Evolutionary conservation across 2,797 vertebrate species (phyloP).

Genomic region (Pagetopsis macropterus): DNA sequence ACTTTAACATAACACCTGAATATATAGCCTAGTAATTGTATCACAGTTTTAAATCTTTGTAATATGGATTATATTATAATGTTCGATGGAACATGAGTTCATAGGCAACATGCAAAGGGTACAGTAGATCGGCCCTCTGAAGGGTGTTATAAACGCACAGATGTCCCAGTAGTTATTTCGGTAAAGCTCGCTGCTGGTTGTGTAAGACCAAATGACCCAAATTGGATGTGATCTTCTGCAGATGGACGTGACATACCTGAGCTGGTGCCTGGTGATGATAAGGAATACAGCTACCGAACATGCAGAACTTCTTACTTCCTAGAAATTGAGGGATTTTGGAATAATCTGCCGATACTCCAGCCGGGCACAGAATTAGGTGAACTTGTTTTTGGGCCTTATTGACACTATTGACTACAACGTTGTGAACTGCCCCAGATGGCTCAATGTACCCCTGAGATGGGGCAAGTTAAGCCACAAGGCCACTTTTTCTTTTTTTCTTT

Average conservation of each 20-base stretch:
- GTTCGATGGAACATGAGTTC: no score
- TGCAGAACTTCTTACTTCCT: conserved; percentile 2
- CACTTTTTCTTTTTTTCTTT: no score
- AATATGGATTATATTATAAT: no score
- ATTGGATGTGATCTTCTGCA: conserved; percentile 38
- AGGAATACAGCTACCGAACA: conserved; percentile 18
- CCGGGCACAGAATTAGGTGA: background rate
- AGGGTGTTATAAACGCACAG: conserved; percentile 23
- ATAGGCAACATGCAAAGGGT: background rate
- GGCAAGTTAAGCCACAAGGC: no score
- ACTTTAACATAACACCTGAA: no score
- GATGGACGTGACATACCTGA: conserved; percentile 37
- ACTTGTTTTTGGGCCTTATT: background rate
- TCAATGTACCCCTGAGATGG: no score
- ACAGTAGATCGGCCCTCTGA: background rate
- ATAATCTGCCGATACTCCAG: background rate
- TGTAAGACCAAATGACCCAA: conserved; percentile 40
- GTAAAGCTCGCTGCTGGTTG: conserved; percentile 20
- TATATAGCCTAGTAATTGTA: no score
- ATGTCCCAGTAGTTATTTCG: conserved; percentile 21
- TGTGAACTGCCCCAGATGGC: no score
- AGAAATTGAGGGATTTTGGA: background rate
- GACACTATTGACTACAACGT: no score
- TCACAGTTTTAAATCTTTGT: no score
- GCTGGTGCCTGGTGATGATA: conserved; percentile 30